phyloP scores from a whole-genome alignment of 2,888 invertebrate species.

The Drosophila demipolita region DNA sequence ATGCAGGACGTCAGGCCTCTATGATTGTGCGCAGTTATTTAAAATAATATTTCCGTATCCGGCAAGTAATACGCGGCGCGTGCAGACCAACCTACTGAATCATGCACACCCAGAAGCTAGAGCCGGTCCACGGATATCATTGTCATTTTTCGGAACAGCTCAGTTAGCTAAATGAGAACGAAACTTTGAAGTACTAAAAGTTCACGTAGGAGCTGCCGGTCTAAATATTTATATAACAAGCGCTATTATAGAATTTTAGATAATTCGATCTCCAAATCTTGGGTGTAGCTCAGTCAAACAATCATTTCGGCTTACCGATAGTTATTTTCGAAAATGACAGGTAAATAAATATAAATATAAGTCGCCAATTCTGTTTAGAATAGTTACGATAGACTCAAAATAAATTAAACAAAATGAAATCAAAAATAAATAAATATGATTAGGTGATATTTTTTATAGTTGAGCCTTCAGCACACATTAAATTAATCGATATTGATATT shows the following conservation, averaged over 20 bases:
- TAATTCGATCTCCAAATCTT: neutral
- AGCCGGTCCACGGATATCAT: neutral
- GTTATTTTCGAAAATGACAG: neutral
- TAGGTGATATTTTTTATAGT: neutral
- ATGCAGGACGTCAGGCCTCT: conserved; percentile 31
- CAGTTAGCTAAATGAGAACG: conserved; percentile 2
- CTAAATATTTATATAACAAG: neutral
- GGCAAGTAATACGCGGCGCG: conserved; percentile 73
- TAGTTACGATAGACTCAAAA: neutral
- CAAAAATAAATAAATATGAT: neutral
- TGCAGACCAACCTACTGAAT: conserved; percentile 39
- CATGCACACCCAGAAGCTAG: neutral
- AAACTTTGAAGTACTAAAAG: neutral
- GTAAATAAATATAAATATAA: neutral
- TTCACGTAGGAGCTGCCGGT: neutral
- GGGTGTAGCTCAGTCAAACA: neutral
- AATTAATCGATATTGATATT: conserved; percentile 1
- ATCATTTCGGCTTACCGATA: neutral
- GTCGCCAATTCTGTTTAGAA: neutral
- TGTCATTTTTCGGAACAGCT: conserved; percentile 8
- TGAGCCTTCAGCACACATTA: neutral
- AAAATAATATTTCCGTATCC: conserved; percentile 80
- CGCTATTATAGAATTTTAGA: neutral
- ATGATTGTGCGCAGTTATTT: conserved; percentile 65
- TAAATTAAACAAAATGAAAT: neutral